Percentiles rank a stretch among this genome's conserved stretches.
These are phyloP conservation scores for Trichogramma evanescens DNA, from an alignment of 2,888 invertebrate species.

Conservation along the genomic window DNA sequence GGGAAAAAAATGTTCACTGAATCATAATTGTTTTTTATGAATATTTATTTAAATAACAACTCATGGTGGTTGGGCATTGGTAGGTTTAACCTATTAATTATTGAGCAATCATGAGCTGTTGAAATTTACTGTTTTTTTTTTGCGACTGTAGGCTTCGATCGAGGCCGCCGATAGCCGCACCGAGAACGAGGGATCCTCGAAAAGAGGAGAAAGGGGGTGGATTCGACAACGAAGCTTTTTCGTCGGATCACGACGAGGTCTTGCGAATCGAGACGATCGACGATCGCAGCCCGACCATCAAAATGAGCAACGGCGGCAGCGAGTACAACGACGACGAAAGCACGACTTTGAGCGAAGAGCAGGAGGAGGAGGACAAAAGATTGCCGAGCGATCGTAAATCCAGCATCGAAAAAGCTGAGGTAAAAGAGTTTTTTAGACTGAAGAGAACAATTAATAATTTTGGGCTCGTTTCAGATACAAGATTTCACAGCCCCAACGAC, in stretches of 20 bases:
- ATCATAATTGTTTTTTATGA: too few relatives aligned
- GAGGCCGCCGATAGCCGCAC: slow-evolving; percentile 27
- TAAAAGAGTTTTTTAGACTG: background rate
- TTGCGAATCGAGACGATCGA: slow-evolving; percentile 37
- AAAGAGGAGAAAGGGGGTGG: slow-evolving; percentile 7
- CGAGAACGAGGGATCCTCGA: slow-evolving; percentile 20
- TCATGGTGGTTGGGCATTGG: too few relatives aligned
- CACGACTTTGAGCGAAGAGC: slow-evolving; percentile 9
- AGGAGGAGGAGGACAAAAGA: slow-evolving; percentile 10
- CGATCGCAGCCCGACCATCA: slow-evolving; percentile 30
- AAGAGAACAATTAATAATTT: too few relatives aligned
- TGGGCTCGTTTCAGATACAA: too few relatives aligned
- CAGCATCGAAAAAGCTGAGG: slow-evolving; percentile 8
- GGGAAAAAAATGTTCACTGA: too few relatives aligned
- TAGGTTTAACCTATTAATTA: too few relatives aligned
- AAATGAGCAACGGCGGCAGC: slow-evolving; percentile 25
- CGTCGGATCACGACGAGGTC: slow-evolving; percentile 34
- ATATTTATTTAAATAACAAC: too few relatives aligned
- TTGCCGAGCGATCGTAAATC: background rate
- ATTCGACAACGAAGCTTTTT: slow-evolving; percentile 34
- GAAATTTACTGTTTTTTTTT: background rate
- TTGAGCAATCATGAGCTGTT: too few relatives aligned
- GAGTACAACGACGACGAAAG: slow-evolving; percentile 4
- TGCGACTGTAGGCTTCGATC: background rate
- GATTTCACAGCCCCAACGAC: too few relatives aligned